Evolutionary conservation across 2,113 vertebrate genomes (phyloP), one percentile per base, ranked within the genome.

Genomic region (Ptyas mucosa): DNA sequence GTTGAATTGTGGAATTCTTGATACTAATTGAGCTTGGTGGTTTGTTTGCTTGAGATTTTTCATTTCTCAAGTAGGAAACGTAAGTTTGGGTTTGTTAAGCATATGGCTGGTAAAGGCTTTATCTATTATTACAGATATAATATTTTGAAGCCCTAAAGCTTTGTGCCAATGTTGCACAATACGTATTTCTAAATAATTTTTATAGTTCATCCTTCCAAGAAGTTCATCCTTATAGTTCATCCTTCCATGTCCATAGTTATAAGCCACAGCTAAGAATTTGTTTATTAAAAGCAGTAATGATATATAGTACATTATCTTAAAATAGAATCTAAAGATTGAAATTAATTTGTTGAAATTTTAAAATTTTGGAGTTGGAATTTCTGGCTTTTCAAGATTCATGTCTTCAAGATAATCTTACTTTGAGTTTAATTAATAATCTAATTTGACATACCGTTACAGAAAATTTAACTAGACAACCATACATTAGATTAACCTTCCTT

Each of bases 131-230:
- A n/a, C 75, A 53, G 49, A 85, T 64, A 86, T 26, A 34, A 34
- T 53, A 81, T 58, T 58, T 86, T 58, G 39, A 93, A 89, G 26
- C 52, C 12, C 61, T 26, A 85, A 9, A 91, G 54, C 34, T 0
- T 0, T 87, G 29, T 89, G 34, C 29, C 85, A 53, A 52, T 81
- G 21, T 55, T 87, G 91, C 64, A 14, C 88, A 49, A 89, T 94
- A 39, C 69, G 91, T 0, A 0, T 88, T 92, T 64, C 52, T 88
- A 94, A 96, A 96, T 95, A 96, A 52, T 54, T 91, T 89, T 94
- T 1, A 88, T 24, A 0, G 3, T 93, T 96, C 89, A 81, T 34
- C 51, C 43, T 46, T 11, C 26, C 91, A 69, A 61, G 87, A 52
- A 52, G 52, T 49, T 49, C 46, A 49, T 49, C 46, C 46, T 49